Evolutionary conservation across 2,888 invertebrate genomes (phyloP), one percentile per base, ranked within the genome.

Genomic region (Ophion ellenae): DNA sequence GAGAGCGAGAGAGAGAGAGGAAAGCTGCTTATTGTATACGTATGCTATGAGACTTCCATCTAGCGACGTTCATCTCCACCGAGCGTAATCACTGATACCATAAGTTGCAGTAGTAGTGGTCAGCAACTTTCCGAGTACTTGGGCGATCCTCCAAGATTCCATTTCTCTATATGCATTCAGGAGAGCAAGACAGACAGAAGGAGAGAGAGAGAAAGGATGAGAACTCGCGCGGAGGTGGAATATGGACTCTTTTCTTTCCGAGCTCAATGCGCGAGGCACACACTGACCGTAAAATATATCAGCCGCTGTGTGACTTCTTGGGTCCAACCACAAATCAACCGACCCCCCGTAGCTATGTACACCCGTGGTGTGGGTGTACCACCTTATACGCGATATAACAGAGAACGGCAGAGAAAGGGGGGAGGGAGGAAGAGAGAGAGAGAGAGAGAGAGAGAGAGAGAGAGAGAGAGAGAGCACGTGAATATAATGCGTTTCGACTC

Each of bases 201-300:
- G 80, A 32, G 11, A 53, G 28, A n/a, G 77, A 71, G 32, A 3
- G 20, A 17, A 17, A 11, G 57, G 73, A 74, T 86, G 57, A 14
- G 17, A 57, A 83, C 89, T 70, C 84, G 88, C 85, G 88, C 84
- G 87, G 81, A 87, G 86, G 84, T 87, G 87, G 86, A 88, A 86
- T 85, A 85, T 75, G 85, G 74, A 61, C 83, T 83, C 80, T 84
- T 81, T 86, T 80, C 76, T 80, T 63, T 64, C 64, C 47, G 82
- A 75, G 78, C 87, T 86, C 87, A 83, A 86, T 66, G 86, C 88
- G 88, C 86, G 90, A 90, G 88, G 59, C 79, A 67, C 81, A 75
- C 90, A 89, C 90, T 91, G 93, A 91, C 93, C 92, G 93, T 94
- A 93, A 94, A 94, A 94, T 94, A 94, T 94, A 94, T 94, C 94